A percentile compares a stretch with the other conserved stretches of the same genome.
Conservation (phyloP, 2,113 vertebrate genomes). For the Herpetotheres cachinnans region DNA sequence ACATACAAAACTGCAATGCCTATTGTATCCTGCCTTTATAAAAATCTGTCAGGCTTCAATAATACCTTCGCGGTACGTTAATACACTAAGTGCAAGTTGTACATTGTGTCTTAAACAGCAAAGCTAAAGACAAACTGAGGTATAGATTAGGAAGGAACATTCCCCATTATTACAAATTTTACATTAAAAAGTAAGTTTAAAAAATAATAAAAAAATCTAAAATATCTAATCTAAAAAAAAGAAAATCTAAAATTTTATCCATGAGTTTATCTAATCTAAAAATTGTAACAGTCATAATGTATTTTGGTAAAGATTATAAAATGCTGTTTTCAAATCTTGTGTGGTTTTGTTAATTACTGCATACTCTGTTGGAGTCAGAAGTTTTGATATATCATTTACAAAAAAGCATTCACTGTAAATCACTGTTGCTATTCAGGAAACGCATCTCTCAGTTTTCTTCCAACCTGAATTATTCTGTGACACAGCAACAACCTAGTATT, state of each 20-base stretch:
- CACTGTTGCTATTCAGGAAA: background rate
- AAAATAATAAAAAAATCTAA: no score
- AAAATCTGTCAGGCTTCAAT: background rate
- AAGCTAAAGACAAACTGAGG: background rate
- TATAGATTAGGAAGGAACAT: background rate
- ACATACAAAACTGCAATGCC: background rate
- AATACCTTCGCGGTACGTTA: accelerated
- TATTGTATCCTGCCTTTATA: background rate
- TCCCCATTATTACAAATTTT: background rate
- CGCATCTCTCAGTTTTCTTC: background rate
- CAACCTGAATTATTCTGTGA: background rate
- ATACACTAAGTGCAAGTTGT: background rate
- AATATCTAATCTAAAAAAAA: no score
- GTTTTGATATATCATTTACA: background rate
- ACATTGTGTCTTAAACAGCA: background rate
- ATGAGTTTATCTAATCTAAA: background rate
- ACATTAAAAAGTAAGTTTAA: no score
- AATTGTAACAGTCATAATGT: background rate
- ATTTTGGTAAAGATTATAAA: background rate
- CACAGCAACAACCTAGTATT: background rate
- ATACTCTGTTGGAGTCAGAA: background rate
- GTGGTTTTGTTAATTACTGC: background rate
- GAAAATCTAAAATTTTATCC: no score
- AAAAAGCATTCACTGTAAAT: background rate
- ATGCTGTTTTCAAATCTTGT: background rate